These are phyloP conservation scores for Antheraea yamamai DNA, from an alignment of 2,888 invertebrate genomes.

Conservation along the genomic window DNA sequence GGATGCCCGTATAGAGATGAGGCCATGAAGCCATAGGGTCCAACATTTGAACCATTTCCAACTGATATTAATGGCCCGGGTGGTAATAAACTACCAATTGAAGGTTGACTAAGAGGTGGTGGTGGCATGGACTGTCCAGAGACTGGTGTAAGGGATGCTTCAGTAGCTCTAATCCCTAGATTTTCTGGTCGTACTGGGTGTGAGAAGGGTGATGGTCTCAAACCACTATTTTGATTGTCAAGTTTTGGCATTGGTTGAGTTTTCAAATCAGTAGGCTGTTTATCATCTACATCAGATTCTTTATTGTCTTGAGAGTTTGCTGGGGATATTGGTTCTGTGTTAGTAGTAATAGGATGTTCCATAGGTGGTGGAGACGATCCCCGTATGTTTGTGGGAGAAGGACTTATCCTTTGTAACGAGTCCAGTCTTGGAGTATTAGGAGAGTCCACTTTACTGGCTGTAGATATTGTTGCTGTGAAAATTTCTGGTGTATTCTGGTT, in stretches of 20 bases:
- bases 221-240: slow-evolving; percentile 53
- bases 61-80: slow-evolving; percentile 83
- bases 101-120: slow-evolving; percentile 77
- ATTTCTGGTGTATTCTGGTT: slow-evolving; percentile 76
- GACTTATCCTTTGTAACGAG: slow-evolving; percentile 70
- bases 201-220: slow-evolving; percentile 64
- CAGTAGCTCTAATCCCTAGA: slow-evolving; percentile 65
- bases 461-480: slow-evolving; percentile 75
- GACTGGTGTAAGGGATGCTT: slow-evolving; percentile 59
- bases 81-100: slow-evolving; percentile 80
- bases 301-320: slow-evolving; percentile 72
- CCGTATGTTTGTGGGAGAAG: slow-evolving; percentile 69
- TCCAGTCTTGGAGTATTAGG: slow-evolving; percentile 71
- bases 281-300: slow-evolving; percentile 71
- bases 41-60: slow-evolving; percentile 80
- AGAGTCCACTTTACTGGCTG: slow-evolving; percentile 70
- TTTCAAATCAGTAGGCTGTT: slow-evolving; percentile 74
- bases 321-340: slow-evolving; percentile 74
- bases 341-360: slow-evolving; percentile 68
- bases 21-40: slow-evolving; percentile 85
- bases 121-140: slow-evolving; percentile 72
- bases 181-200: slow-evolving; percentile 70
- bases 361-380: slow-evolving; percentile 70
- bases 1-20: slow-evolving; percentile 70
- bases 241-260: slow-evolving; percentile 65